phyloP scores from a whole-genome alignment of 2,888 invertebrate genomes.

The Drosophila greeni region DNA sequence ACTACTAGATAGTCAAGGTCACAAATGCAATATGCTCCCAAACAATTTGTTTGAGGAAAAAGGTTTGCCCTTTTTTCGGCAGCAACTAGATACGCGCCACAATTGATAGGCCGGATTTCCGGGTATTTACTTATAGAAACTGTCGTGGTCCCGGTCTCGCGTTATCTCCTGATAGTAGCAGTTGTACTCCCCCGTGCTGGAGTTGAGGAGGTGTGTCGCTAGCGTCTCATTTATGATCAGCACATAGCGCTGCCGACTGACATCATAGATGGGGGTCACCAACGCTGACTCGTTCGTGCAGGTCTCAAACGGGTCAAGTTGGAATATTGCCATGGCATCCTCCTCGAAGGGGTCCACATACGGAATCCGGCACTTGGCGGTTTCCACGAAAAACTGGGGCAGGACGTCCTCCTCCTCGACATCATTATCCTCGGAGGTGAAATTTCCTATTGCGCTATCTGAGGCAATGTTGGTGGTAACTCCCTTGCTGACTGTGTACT shows the following conservation, averaged over 20 bases:
- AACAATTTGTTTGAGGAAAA: not conserved
- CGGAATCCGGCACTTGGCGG: conserved; percentile 82
- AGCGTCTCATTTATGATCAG: conserved; percentile 54
- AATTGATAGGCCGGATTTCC: not conserved
- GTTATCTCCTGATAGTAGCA: conserved; percentile 75
- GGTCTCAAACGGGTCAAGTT: conserved; percentile 79
- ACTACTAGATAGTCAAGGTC: not conserved
- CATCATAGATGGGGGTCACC: conserved; percentile 52
- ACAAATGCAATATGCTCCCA: not conserved
- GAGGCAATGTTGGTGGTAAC: not conserved
- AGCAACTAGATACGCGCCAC: not conserved
- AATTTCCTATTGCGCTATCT: no score
- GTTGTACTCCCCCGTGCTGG: conserved; percentile 49
- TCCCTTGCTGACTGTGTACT: not conserved
- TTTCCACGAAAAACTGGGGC: conserved; percentile 75
- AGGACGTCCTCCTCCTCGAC: not conserved
- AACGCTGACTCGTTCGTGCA: conserved; percentile 77
- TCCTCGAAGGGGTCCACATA: conserved; percentile 81
- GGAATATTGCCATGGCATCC: conserved; percentile 79
- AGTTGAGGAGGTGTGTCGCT: conserved; percentile 47
- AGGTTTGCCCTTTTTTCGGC: not conserved
- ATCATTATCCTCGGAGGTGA: not conserved
- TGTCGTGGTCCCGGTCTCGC: conserved; percentile 42
- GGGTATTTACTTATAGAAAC: conserved; percentile 48
- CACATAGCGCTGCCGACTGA: conserved; percentile 45